Evolutionary conservation across 2,888 invertebrate species (phyloP).

Genomic region (Cataglyphis albicans): DNA sequence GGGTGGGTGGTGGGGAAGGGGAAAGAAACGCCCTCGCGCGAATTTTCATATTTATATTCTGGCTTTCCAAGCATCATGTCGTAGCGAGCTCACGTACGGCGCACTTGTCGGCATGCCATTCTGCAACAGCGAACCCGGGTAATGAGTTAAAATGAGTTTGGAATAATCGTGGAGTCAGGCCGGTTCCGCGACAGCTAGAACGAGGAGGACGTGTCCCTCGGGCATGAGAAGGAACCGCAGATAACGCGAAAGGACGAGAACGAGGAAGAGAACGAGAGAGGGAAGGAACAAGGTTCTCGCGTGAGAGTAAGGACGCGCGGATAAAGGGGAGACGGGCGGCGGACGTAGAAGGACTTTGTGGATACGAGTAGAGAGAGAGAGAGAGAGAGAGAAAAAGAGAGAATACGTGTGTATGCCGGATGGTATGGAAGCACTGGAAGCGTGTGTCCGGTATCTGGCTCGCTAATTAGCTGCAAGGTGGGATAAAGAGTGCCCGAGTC

Average conservation of each 20-base stretch:
- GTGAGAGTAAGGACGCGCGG: slow-evolving; percentile 35
- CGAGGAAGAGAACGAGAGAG: slow-evolving; percentile 23
- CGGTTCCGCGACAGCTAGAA: slow-evolving; percentile 64
- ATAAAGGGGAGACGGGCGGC: slow-evolving; percentile 38
- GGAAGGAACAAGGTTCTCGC: slow-evolving; percentile 58
- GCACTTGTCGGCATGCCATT: slow-evolving; percentile 71
- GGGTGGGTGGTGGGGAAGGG: background rate
- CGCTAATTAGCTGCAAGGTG: slow-evolving; percentile 84
- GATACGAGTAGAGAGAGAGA: slow-evolving; percentile 41
- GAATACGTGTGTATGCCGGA: slow-evolving; percentile 56
- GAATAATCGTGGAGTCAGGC: slow-evolving; percentile 76
- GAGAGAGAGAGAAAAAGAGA: slow-evolving; percentile 11
- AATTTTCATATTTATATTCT: slow-evolving; percentile 64
- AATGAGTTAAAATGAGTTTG: slow-evolving; percentile 81
- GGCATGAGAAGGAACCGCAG: slow-evolving; percentile 61
- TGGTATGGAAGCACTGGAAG: slow-evolving; percentile 67
- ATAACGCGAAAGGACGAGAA: slow-evolving; percentile 58
- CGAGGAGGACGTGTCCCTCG: slow-evolving; percentile 65
- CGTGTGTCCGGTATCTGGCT: slow-evolving; percentile 80
- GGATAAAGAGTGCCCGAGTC: slow-evolving; percentile 81
- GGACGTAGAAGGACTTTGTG: slow-evolving; percentile 69
- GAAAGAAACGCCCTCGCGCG: slow-evolving; percentile 38
- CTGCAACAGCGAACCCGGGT: slow-evolving; percentile 71
- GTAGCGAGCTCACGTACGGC: slow-evolving; percentile 51
- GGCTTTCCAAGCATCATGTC: slow-evolving; percentile 37